These are phyloP conservation scores for Lutraria lutraria DNA, from an alignment of 2,888 invertebrate genomes.

Conservation along the genomic window DNA sequence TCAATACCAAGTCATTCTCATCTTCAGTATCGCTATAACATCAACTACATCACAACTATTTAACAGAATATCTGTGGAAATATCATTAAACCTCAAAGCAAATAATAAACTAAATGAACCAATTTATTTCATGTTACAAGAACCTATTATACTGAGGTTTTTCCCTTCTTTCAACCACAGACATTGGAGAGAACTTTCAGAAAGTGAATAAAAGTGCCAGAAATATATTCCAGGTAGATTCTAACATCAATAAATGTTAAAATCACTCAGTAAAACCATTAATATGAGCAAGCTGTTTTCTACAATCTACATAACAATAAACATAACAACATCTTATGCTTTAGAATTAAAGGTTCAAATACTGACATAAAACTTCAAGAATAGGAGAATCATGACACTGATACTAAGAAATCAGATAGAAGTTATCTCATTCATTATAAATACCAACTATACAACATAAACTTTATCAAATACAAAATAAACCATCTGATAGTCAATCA, in stretches of 20 bases:
- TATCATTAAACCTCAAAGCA: not conserved
- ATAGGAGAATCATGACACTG: not conserved
- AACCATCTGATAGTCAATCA: too few relatives aligned
- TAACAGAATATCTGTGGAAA: not conserved
- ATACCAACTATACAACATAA: too few relatives aligned
- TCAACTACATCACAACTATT: not conserved
- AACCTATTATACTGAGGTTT: not conserved
- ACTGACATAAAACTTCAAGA: not conserved
- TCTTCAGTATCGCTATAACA: not conserved
- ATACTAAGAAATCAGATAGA: not conserved
- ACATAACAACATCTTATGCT: not conserved
- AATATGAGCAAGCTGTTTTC: not conserved
- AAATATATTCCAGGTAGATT: not conserved
- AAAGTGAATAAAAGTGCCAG: slow-evolving; percentile 1
- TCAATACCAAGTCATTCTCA: not conserved
- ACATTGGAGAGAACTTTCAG: not conserved
- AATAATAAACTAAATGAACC: slow-evolving; percentile 22
- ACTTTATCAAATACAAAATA: too few relatives aligned
- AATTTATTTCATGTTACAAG: slow-evolving; percentile 2
- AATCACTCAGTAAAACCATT: slow-evolving; percentile 7
- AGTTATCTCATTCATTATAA: not conserved
- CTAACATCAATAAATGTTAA: slow-evolving; percentile 10
- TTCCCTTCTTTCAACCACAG: not conserved
- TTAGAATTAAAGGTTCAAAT: not conserved
- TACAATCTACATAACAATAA: not conserved